Base-by-base conservation (phyloP, 2,113 vertebrate genomes). In the Micromys minutus region DNA sequence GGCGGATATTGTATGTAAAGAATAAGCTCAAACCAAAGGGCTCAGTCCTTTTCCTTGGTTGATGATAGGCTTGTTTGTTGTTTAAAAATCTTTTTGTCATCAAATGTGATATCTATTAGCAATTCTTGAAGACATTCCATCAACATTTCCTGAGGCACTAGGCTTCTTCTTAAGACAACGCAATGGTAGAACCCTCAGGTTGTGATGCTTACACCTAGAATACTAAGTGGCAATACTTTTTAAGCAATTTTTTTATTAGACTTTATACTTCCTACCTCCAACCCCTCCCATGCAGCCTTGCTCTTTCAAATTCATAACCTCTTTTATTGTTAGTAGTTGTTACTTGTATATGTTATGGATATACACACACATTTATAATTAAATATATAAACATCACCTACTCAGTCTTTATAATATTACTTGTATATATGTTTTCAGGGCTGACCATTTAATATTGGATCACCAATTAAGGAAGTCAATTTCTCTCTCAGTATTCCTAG, bases 151-250 rank as follows among this genome's bases (percentile, higher is more conserved):
- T 24, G 5, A 93, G 92, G 87, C 63, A 55, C 93, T 69, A 81
- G 96, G 89, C 95, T 96, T 97, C 95, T 96, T 97, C 96, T 98
- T 96, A 98, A 97, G 96, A 97, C 97, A 89, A 97, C 89, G 55
- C 59, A 96, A 94, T 39, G 95, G 97, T 95, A 96, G 57, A 97
- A 80, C 95, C 96, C 95, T 98, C 95, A 97, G 87, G 97, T 98
- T 98, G 97, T 96, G 95, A 65, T 96, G 97, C 95, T 94, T 95
- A 87, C 94, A 97, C 94, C 98, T 93, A 97, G 98, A 98, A 98
- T 97, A 98, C 90, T 34, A 98, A 95, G 92, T 85, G 96, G 95
- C 91, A 55, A 79, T 42, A 79, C 50, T 36, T 79, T 79, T 79
- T 12, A 80, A 80, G 36, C 13, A 1, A 55, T 55, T n/a, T 80